Evolutionary conservation across 23 tunicate genomes (phyloP).

Genomic region (Botrylloides violaceus): DNA sequence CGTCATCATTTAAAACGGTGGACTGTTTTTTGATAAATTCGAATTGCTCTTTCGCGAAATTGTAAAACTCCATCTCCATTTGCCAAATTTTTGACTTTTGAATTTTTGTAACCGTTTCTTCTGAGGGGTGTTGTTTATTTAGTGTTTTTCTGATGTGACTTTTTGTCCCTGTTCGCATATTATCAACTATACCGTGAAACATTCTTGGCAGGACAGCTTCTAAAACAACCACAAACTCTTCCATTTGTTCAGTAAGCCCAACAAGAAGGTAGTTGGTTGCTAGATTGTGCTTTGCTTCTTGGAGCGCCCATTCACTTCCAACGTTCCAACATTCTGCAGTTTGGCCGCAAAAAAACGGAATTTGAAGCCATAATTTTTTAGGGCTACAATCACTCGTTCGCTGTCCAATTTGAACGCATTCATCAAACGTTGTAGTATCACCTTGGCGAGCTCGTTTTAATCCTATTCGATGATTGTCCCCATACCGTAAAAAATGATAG

Average conservation of each 20-base stretch:
- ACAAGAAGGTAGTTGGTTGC: conserved; percentile 50
- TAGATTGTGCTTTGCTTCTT: conserved; percentile 69
- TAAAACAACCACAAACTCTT: conserved; percentile 72
- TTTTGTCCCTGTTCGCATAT: conserved; percentile 36
- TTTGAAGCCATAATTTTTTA: conserved; percentile 67
- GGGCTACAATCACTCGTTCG: conserved; percentile 32
- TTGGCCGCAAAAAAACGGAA: conserved; percentile 85
- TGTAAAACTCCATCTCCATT: conserved; percentile 91
- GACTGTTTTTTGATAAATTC: conserved; percentile 41
- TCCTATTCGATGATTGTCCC: conserved; percentile 76
- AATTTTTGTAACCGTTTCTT: conserved; percentile 27
- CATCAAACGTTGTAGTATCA: conserved; percentile 78
- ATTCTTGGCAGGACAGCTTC: conserved; percentile 58
- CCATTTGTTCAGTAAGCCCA: conserved; percentile 89
- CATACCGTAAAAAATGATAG: conserved; percentile 79
- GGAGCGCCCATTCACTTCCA: conserved; percentile 89
- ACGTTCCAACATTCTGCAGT: conserved; percentile 80
- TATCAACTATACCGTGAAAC: conserved; percentile 47
- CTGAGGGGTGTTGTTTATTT: conserved; percentile 68
- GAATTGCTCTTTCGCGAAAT: conserved; percentile 66
- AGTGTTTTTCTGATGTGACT: conserved; percentile 75
- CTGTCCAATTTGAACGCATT: conserved; percentile 48
- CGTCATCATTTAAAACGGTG: conserved; percentile 19
- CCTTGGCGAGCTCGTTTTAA: conserved; percentile 66
- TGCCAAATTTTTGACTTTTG: conserved; percentile 54